Evolutionary conservation across 1,140 invertebrate genomes (phyloP), one percentile per base, ranked within the genome.

Genomic region (Melanaphis sacchari): DNA sequence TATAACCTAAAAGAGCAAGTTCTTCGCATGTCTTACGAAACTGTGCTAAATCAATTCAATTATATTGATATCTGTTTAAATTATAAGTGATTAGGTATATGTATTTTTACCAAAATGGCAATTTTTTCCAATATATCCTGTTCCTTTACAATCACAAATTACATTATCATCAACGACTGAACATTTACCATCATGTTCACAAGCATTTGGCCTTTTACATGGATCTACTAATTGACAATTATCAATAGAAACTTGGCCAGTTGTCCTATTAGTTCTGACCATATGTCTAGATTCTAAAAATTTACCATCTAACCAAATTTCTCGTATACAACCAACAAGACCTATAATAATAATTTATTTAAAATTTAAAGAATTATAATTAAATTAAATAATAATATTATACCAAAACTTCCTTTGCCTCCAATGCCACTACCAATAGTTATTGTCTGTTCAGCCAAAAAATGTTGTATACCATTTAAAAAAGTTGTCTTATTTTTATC

Each of bases 11-110:
- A 8, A 99, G 96, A 24, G 98, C 98, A 85, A 99, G 95, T 95
- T 99, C 98, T 95, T 99, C 98, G 95, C 98, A 99, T 0, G 98
- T 98, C 95, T 98, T 97, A 93, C 98, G 96, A 94, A 98, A 98
- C 91, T 97, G 96, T 22, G 98, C 97, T 97, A 94, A 81, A 95
- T n/a, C 84, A 93, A 40, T 40, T 88, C 21, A 66, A 54, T 93
- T 93, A 85, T 59, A 89, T 88, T 92, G 31, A 66, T 87, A 52
- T 11, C 18, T 49, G n/a, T 59, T 93, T 59, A 2, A 36, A 90
- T 90, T 21, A 76, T 41, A 41, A 5, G 15, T 36, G 49, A 18
- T 76, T n/a, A n/a, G n/a, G n/a, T n/a, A 38, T 54, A 43, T 41
- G 15, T 59, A 41, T n/a, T 94, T 94, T 96, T 95, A 97, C 97